A percentile compares a stretch with the other conserved stretches of the same genome.
Conservation (phyloP, 2,888 invertebrate species). For the Clunio marinus region DNA sequence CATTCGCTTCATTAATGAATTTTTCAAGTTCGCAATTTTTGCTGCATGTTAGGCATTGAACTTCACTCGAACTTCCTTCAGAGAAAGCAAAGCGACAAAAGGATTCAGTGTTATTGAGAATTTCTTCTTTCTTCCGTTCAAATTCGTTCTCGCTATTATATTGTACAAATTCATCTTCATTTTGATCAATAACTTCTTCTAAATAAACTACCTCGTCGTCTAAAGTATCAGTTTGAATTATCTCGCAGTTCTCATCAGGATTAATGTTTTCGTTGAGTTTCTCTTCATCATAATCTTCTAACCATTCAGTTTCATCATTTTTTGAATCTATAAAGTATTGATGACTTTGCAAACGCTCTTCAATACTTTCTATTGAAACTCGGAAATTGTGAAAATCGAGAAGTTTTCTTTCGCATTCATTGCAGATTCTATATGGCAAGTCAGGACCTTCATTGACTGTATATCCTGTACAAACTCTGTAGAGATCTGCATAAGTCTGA, state of each 20-base stretch:
- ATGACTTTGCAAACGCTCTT: background rate
- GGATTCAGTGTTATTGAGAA: background rate
- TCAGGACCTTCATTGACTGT: background rate
- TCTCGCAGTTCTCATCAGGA: background rate
- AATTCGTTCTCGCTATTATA: no score
- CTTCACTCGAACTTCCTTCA: background rate
- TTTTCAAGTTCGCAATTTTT: background rate
- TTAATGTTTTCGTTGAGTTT: background rate
- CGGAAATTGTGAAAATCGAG: background rate
- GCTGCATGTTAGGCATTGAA: background rate
- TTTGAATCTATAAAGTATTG: no score
- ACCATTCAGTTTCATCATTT: no score
- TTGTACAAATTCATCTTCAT: no score
- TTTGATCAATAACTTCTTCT: background rate
- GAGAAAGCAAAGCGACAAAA: background rate
- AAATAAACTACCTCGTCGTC: no score
- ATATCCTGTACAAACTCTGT: background rate
- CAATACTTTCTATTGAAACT: background rate
- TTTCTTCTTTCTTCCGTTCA: background rate
- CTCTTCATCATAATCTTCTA: background rate
- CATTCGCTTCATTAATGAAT: background rate
- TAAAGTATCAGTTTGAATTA: no score
- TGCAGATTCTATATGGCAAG: background rate
- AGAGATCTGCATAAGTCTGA: conserved; percentile 1
- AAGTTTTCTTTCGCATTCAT: background rate